Conservation (phyloP, 1,140 invertebrate genomes). For the Brachystomella parvula region DNA sequence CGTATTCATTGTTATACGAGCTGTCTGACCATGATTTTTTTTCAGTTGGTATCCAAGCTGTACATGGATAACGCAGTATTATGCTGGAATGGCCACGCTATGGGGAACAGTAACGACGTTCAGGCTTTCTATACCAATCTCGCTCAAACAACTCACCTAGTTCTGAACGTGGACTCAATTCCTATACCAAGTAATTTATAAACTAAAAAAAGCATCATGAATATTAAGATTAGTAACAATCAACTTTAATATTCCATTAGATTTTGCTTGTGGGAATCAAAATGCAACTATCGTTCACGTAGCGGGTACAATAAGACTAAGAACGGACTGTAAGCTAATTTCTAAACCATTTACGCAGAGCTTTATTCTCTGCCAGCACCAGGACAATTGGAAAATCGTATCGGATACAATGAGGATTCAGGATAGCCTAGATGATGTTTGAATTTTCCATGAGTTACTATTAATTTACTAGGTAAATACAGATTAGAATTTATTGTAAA, state of each 20-base stretch:
- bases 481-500: no score
- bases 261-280: conserved; percentile 54
- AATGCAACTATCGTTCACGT: conserved; percentile 64
- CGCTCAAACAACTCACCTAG: conserved; percentile 6
- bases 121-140: conserved; percentile 28
- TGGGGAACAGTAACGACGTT: conserved; percentile 12
- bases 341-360: conserved; percentile 66
- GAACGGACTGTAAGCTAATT: conserved; percentile 45
- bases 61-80: conserved; percentile 70
- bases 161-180: conserved; percentile 19
- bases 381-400: conserved; percentile 81
- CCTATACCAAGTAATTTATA: conserved; percentile 51
- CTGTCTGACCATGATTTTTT: conserved; percentile 2
- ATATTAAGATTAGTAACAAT: background rate
- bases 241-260: conserved; percentile 38
- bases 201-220: conserved; percentile 37
- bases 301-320: conserved; percentile 62
- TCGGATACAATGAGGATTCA: conserved; percentile 51
- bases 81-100: conserved; percentile 76
- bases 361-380: conserved; percentile 70
- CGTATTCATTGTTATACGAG: background rate
- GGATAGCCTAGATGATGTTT: no score
- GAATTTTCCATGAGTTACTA: no score
- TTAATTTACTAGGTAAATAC: no score
- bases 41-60: conserved; percentile 60